Conservation (phyloP, 2,797 vertebrate genomes). For the Sphenopsis melanotis region DNA sequence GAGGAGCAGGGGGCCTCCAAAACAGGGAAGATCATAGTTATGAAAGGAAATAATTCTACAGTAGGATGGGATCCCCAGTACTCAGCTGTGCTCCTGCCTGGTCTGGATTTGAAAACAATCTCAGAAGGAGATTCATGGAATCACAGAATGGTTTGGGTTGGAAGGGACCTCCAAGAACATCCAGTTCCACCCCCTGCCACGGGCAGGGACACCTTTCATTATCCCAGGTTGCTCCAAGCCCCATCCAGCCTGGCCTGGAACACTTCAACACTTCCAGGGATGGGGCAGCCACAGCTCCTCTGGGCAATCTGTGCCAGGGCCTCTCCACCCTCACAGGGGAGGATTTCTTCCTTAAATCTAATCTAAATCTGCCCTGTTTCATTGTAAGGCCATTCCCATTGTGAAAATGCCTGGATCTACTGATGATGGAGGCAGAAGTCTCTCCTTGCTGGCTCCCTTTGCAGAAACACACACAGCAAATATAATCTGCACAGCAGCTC, state of each 20-base stretch:
- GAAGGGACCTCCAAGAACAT: not conserved
- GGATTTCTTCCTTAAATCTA: not conserved
- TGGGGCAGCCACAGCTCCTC: not conserved
- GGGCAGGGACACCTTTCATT: not conserved
- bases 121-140: not conserved
- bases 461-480: not conserved
- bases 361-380: not conserved
- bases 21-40: not conserved
- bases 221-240: fast-evolving
- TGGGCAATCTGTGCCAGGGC: not conserved
- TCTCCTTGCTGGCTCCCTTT: not conserved
- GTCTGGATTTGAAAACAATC: not conserved
- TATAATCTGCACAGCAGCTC: not conserved
- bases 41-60: not conserved
- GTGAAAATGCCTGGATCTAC: not conserved
- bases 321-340: not conserved
- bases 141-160: not conserved
- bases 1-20: not conserved
- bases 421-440: not conserved
- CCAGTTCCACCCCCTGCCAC: not conserved
- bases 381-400: not conserved
- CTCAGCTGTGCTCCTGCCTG: not conserved
- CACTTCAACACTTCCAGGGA: fast-evolving
- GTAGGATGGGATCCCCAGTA: not conserved
- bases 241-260: fast-evolving